These are phyloP conservation scores for Takifugu bimaculatus DNA, from an alignment of 2,113 vertebrate species.

Conservation along the genomic window DNA sequence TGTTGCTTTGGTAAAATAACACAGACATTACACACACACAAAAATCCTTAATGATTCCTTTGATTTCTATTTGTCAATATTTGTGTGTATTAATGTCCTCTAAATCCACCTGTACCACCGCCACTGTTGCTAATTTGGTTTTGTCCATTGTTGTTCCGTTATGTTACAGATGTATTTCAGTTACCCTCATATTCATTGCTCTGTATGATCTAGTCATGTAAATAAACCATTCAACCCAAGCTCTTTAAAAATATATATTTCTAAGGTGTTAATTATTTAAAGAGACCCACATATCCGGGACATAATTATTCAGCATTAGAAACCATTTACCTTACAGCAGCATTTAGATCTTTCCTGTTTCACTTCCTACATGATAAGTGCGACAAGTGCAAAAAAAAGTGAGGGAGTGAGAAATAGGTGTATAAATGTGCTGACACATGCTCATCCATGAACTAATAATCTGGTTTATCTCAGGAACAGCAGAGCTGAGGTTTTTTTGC, in stretches of 20 bases:
- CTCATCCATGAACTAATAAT: slow-evolving; percentile 26
- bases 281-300: slow-evolving; percentile 3
- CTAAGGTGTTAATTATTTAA: slow-evolving; percentile 17
- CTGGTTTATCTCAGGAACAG: background rate
- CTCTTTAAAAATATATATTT: slow-evolving; percentile 4
- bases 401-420: slow-evolving; percentile 18
- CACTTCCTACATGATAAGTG: slow-evolving; percentile 33
- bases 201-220: no score
- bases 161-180: no score
- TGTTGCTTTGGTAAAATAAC: no score
- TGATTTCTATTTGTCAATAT: no score
- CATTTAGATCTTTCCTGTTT: slow-evolving; percentile 22
- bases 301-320: slow-evolving; percentile 24
- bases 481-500: background rate
- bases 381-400: slow-evolving; percentile 9
- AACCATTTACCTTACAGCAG: slow-evolving; percentile 21
- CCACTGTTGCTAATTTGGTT: no score
- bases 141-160: no score
- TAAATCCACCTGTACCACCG: no score
- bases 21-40: no score
- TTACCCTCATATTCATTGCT: no score
- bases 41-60: no score
- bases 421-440: slow-evolving; percentile 10
- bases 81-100: no score
- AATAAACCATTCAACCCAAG: slow-evolving; percentile 1